phyloP scores from a whole-genome alignment of 2,797 vertebrate species.

The Pipistrellus nathusii region DNA sequence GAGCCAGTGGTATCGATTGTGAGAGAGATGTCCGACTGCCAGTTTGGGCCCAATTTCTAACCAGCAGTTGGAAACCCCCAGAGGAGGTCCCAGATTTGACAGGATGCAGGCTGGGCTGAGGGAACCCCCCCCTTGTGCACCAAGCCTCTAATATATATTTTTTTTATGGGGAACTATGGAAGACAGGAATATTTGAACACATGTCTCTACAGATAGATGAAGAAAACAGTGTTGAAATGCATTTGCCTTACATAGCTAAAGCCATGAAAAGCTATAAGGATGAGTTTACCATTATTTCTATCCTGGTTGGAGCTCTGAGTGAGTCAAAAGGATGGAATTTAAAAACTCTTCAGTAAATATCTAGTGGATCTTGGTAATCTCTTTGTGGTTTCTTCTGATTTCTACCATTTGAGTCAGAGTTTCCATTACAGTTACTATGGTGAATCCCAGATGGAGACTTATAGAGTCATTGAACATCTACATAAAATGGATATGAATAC shows the following conservation, averaged over 20 bases:
- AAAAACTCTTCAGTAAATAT: slow-evolving; percentile 99
- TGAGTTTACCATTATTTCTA: slow-evolving; percentile 99
- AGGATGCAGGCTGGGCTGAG: no score
- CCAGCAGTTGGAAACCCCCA: no score
- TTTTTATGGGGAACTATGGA: slow-evolving; percentile 92
- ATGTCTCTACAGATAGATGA: slow-evolving; percentile 98
- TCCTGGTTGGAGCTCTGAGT: slow-evolving; percentile 98
- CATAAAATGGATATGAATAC: slow-evolving; percentile 94
- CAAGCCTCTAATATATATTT: no score
- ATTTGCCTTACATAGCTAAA: slow-evolving; percentile 88
- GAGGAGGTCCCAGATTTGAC: no score
- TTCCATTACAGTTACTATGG: background rate
- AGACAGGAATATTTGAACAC: slow-evolving; percentile 98
- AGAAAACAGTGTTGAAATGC: slow-evolving; percentile 99
- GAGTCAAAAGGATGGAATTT: slow-evolving; percentile 99
- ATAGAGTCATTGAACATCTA: background rate
- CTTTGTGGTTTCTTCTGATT: slow-evolving; percentile 99
- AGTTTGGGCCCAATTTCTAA: no score
- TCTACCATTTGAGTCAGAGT: slow-evolving; percentile 99
- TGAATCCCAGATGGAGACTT: background rate
- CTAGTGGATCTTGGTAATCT: slow-evolving; percentile 99
- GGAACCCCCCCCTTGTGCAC: no score
- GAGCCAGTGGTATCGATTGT: no score
- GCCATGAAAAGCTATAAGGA: slow-evolving; percentile 99
- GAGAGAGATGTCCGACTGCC: no score